These are phyloP conservation scores for Ispidina lecontei DNA, from an alignment of 2,797 vertebrate genomes.

Conservation along the genomic window DNA sequence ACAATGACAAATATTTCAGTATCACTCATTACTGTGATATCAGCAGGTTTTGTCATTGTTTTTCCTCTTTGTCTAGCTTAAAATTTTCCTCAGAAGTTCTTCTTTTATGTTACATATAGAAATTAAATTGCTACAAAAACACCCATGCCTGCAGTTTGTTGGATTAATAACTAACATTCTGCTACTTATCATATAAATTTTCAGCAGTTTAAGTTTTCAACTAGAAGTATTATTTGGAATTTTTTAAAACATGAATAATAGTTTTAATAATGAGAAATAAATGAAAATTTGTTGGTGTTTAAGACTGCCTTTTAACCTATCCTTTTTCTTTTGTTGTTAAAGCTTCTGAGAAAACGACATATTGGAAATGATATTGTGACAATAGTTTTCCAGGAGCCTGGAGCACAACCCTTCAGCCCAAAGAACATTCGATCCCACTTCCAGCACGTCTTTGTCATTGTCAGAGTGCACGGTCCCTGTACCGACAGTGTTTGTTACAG, in stretches of 20 bases:
- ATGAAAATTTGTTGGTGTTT: background rate
- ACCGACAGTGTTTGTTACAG: conserved; percentile 95
- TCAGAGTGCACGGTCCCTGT: conserved; percentile 91
- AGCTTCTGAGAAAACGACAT: conserved; percentile 95
- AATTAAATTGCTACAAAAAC: background rate
- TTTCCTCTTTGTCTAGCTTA: background rate
- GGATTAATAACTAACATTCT: background rate
- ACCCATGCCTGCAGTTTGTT: background rate
- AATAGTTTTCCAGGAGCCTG: conserved; percentile 97
- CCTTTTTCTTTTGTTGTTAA: background rate
- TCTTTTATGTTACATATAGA: background rate
- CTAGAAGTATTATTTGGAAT: background rate
- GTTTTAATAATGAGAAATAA: background rate
- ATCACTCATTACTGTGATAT: background rate
- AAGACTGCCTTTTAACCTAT: background rate
- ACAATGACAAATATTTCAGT: background rate
- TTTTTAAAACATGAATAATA: background rate
- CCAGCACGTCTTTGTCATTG: conserved; percentile 95
- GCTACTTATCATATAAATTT: background rate
- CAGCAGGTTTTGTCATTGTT: background rate
- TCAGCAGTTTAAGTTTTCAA: background rate
- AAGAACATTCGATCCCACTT: conserved; percentile 96
- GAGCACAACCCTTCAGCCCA: conserved; percentile 93
- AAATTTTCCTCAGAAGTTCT: background rate
- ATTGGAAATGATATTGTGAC: conserved; percentile 99